Evolutionary conservation across 2,888 invertebrate species (phyloP), one percentile per base, ranked within the genome.

Genomic region (Apotomis turbidana): DNA sequence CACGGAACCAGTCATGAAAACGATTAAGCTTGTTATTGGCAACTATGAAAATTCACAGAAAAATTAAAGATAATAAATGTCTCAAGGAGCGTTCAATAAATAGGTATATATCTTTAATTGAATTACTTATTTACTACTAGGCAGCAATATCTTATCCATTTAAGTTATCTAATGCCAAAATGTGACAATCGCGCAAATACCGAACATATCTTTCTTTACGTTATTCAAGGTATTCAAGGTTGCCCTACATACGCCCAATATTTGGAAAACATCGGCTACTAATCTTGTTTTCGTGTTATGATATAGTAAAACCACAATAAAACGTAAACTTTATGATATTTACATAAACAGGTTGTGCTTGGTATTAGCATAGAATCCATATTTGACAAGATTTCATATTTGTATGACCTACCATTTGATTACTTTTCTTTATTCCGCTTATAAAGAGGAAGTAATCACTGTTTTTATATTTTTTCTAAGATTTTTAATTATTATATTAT

Each of bases 171-270:
- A 55, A 55, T 15, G n/a, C 41, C 51, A 57, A 58, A 13, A 62
- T 62, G 55, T n/a, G 41, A 70, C 38, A 51, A 63, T 63, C 70
- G 57, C 51, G 51, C 52, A 49, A 58, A 44, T 70, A 70, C n/a
- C 27, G 6, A 52, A 63, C 52, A 64, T 15, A 5, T 64, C 46
- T 10, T 52, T 27, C 44, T 63, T 63, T 71, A 67, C 62, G 71
- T 68, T 62, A 71, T 57, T 52, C 38, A 9, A 41, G 8, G 27
- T 51, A 27, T 63, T 72, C 72, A 72, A 72, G 72, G 72, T 63
- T 72, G 68, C 62, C 62, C 71, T 58, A 68, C 62, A 72, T 54
- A 54, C 55, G 27, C 41, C 27, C 6, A 63, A 44, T 55, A 51
- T 68, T 61, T 68, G 57, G 27, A 68, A 51, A 68, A 68, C 62